These are phyloP conservation scores for Phaethon lepturus DNA, from an alignment of 2,113 vertebrate species.

Conservation along the genomic window DNA sequence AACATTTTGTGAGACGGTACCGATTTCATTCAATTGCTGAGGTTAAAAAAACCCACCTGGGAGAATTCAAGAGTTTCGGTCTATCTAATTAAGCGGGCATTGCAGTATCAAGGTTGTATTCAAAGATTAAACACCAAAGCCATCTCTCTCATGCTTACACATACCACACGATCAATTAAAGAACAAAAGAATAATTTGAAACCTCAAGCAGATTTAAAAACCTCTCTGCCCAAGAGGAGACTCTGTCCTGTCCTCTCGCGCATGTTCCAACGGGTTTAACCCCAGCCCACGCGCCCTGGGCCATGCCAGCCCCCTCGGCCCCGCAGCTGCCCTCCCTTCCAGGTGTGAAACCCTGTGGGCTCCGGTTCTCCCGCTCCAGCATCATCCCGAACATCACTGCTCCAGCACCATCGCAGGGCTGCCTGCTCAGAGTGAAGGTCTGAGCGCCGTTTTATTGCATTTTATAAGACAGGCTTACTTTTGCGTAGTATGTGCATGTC, in stretches of 20 bases:
- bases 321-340: neutral
- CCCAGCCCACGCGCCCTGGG: neutral
- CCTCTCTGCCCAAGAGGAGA: neutral
- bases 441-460: rapidly evolving
- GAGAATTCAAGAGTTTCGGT: neutral
- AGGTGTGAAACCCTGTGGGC: neutral
- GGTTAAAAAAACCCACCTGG: neutral
- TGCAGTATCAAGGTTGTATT: neutral
- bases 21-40: neutral
- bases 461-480: neutral
- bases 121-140: neutral
- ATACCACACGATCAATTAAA: neutral
- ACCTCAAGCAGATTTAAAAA: neutral
- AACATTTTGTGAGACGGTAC: neutral
- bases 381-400: neutral
- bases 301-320: neutral
- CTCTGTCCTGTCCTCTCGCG: neutral
- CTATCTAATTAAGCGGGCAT: neutral
- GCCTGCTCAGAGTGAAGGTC: neutral
- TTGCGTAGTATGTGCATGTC: rapidly evolving
- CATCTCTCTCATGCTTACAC: neutral
- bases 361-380: neutral
- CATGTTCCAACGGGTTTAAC: neutral
- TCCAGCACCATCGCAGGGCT: neutral
- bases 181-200: neutral